phyloP scores from a whole-genome alignment of 2,113 vertebrate species.

The Corythoichthys haematopterus region DNA sequence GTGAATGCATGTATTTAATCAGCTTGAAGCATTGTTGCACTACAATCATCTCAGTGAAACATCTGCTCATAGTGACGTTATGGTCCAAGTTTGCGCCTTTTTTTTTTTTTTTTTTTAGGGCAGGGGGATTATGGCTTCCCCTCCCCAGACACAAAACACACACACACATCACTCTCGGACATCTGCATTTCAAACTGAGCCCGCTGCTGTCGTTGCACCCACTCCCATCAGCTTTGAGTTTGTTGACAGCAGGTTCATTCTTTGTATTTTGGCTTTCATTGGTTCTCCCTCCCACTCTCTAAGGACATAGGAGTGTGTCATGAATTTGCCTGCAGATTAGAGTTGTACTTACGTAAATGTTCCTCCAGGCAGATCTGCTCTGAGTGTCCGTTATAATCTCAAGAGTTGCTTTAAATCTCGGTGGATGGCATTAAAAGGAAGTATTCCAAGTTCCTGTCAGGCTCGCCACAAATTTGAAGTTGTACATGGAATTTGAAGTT shows the following conservation, averaged over 20 bases:
- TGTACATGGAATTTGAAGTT: neutral
- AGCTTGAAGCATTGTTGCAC: neutral
- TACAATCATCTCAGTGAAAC: neutral
- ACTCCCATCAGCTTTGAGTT: constrained; percentile 17
- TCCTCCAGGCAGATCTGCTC: constrained; percentile 40
- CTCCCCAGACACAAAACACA: neutral
- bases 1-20: neutral
- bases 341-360: constrained; percentile 48
- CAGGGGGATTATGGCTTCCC: constrained; percentile 18
- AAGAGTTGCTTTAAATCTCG: constrained; percentile 30
- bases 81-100: constrained; percentile 10
- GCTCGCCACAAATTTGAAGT: neutral
- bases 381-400: constrained; percentile 41
- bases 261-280: constrained; percentile 35
- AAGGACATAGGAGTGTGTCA: constrained; percentile 16
- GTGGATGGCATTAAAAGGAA: constrained; percentile 22
- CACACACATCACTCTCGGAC: constrained; percentile 17
- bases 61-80: neutral
- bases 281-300: constrained; percentile 13
- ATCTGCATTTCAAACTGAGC: constrained; percentile 44
- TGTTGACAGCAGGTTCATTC: constrained; percentile 36
- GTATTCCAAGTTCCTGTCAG: neutral
- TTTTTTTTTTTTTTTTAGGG: constrained; percentile 8
- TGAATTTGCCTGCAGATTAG: constrained; percentile 36
- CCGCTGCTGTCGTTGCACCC: constrained; percentile 19